These are phyloP conservation scores for Chrysaora quinquecirrha DNA, from an alignment of 30 jellyfish, hydroid and myxozoan genomes.

Conservation along the genomic window DNA sequence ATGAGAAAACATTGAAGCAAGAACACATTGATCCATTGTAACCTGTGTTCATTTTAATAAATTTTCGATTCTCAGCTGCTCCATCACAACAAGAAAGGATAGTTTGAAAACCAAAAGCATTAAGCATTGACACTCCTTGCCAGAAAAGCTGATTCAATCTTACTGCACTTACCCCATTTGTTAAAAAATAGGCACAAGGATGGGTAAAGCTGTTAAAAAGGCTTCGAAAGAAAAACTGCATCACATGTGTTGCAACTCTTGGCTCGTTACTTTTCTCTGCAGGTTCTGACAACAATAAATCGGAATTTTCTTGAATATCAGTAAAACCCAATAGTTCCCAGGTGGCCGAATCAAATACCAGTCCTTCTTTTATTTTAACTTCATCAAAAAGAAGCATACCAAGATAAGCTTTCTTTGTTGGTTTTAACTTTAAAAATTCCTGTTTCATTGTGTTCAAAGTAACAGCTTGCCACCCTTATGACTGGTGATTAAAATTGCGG, in stretches of 20 bases:
- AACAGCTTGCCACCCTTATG: background rate
- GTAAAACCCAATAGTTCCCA: conserved; percentile 21
- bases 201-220: background rate
- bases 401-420: background rate
- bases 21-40: background rate
- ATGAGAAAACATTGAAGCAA: background rate
- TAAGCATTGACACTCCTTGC: conserved; percentile 21
- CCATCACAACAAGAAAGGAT: conserved; percentile 7
- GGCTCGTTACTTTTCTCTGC: background rate
- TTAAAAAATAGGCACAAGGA: conserved; percentile 15
- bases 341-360: background rate
- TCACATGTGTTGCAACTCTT: background rate
- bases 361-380: background rate
- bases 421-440: background rate
- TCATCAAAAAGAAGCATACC: conserved; percentile 16
- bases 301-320: background rate
- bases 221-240: conserved; percentile 7
- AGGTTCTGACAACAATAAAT: background rate
- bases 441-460: background rate
- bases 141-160: conserved; percentile 2
- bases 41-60: conserved; percentile 4
- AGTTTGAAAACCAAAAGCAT: background rate
- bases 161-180: background rate
- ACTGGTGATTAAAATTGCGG: conserved; percentile 3
- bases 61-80: background rate